These are phyloP conservation scores for Aphelinus atriplicis DNA, from an alignment of 1,140 invertebrate genomes.

Conservation along the genomic window DNA sequence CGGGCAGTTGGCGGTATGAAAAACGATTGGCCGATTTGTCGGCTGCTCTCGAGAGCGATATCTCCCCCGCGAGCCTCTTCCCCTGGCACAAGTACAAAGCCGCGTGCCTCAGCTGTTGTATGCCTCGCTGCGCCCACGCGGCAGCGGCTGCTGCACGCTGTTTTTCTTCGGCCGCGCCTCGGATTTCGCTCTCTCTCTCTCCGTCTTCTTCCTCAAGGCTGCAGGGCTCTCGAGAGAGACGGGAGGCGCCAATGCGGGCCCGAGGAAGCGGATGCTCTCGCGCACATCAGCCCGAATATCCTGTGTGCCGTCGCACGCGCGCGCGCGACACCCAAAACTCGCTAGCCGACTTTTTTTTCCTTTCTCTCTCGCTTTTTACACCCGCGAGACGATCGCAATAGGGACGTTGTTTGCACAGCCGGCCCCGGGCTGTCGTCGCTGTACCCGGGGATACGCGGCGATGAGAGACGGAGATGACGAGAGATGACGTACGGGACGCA, in stretches of 20 bases:
- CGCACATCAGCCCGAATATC: slow-evolving; percentile 15
- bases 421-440: no score
- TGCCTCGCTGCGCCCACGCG: slow-evolving; percentile 1
- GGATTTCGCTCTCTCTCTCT: slow-evolving; percentile 3
- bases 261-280: slow-evolving; percentile 7
- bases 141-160: not conserved
- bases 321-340: not conserved
- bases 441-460: no score
- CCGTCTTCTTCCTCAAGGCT: no score
- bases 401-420: not conserved
- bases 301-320: not conserved
- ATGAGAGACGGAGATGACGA: no score
- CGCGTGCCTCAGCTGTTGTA: not conserved
- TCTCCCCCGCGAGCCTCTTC: slow-evolving; percentile 7
- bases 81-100: slow-evolving; percentile 35
- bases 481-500: no score
- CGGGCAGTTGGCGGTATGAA: slow-evolving; percentile 3
- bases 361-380: no score
- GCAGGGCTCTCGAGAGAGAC: not conserved
- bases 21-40: slow-evolving; percentile 34
- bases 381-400: not conserved
- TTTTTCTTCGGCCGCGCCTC: slow-evolving; percentile 20
- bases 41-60: slow-evolving; percentile 19
- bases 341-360: not conserved
- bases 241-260: not conserved